phyloP scores from a whole-genome alignment of 2,888 invertebrate genomes.

The Phrixothrix hirtus region DNA sequence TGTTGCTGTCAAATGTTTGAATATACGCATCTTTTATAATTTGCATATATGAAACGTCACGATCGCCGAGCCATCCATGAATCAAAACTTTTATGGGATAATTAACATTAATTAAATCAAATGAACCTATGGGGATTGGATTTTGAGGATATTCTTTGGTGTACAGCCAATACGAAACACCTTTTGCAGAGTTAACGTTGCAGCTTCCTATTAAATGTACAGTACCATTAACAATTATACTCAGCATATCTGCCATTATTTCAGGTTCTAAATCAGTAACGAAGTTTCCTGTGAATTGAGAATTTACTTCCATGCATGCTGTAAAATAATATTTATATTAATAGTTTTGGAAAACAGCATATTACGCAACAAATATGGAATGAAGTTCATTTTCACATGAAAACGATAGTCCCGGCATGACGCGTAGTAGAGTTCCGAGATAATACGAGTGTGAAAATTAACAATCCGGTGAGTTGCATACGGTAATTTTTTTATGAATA shows the following conservation, averaged over 20 bases:
- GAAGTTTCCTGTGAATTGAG: not conserved
- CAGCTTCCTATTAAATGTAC: slow-evolving; percentile 2
- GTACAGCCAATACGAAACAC: not conserved
- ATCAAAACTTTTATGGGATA: not conserved
- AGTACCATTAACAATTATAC: not conserved
- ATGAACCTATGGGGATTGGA: not conserved
- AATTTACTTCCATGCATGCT: too few species aligned
- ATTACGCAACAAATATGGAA: too few species aligned
- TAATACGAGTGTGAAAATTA: too few species aligned
- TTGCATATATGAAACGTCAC: not conserved
- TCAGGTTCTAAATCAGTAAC: not conserved
- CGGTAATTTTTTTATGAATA: too few species aligned
- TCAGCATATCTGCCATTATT: not conserved
- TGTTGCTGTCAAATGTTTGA: slow-evolving; percentile 6
- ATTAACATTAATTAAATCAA: not conserved
- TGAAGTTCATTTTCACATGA: too few species aligned
- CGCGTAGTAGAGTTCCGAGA: too few species aligned
- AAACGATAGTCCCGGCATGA: too few species aligned
- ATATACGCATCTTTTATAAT: slow-evolving; percentile 5
- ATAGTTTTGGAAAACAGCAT: too few species aligned
- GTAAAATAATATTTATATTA: too few species aligned
- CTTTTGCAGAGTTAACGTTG: not conserved
- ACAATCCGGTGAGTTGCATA: too few species aligned
- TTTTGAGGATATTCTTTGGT: not conserved
- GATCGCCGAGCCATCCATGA: slow-evolving; percentile 1